Base-by-base conservation (phyloP, 1,140 invertebrate species). In the Megathymus violae region DNA sequence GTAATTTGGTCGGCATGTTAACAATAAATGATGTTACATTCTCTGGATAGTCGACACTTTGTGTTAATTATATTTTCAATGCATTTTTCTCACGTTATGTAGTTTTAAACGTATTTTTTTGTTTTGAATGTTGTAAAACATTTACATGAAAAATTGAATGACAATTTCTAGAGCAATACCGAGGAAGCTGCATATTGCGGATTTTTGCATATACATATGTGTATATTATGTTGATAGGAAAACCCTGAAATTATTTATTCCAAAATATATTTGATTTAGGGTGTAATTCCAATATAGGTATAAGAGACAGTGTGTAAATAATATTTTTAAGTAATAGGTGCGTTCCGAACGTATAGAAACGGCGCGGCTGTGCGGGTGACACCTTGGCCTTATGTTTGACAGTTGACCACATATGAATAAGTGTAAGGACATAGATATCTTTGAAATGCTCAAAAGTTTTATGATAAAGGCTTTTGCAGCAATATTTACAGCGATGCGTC, bases 241-340 rank as follows among this genome's bases (percentile, higher is more conserved):
- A 44, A 5, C 52, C 48, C 54, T 64, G 38, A 62, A 59, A 62
- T 66, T 76, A 78, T 81, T 81, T 78, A 80, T 81, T 81, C 78
- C 74, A 71, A 70, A 69, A 69, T 56, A 61, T 67, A 54, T 41
- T 43, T 41, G 61, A 63, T 73, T 59, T 69, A 68, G 64, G 36
- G 54, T 48, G n/a, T 66, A 71, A 76, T 71, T 77, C 69, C 69
- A 77, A 71, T 65, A 15, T 72, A 72, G 69, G 38, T 27, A 13
- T 68, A 54, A 63, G 41, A 22, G 62, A 68, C 31, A 47, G 47
- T 63, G 61, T 78, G 73, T 69, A 78, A 69, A 78, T 80, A 77
- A 59, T 72, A 43, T 31, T 63, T 61, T 38, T 50, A 44, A 64
- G 44, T 44, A 41, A 7, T 22, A 59, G 19, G 46, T 51, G 38